phyloP scores from a whole-genome alignment of 2,888 invertebrate species.

The Lumbricus terrestris region DNA sequence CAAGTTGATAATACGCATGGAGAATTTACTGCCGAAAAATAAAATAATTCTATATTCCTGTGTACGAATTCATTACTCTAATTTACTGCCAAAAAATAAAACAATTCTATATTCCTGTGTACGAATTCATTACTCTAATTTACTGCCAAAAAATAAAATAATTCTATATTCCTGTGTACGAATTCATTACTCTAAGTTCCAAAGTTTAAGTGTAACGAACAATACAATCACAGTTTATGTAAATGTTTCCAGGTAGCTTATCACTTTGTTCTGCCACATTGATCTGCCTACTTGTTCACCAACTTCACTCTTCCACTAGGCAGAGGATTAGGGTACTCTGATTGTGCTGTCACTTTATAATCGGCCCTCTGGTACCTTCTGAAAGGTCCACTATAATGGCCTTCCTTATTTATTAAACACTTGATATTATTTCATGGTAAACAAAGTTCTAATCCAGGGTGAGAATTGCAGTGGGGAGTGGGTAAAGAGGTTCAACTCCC shows the following conservation, averaged over 20 bases:
- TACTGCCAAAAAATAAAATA: too few relatives aligned
- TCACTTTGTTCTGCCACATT: background rate
- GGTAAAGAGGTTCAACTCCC: too few relatives aligned
- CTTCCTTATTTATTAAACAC: too few relatives aligned
- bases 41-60: background rate
- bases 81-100: background rate
- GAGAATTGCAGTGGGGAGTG: too few relatives aligned
- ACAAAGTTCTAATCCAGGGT: too few relatives aligned
- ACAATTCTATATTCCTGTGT: background rate
- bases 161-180: too few relatives aligned
- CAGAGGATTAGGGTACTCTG: background rate
- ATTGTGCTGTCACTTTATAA: too few relatives aligned
- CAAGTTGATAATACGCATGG: too few relatives aligned
- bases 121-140: background rate
- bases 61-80: background rate
- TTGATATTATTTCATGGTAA: too few relatives aligned
- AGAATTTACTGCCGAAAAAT: background rate
- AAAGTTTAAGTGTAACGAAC: too few relatives aligned
- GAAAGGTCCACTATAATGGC: background rate
- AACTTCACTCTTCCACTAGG: background rate
- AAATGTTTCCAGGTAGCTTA: background rate
- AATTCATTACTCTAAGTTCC: background rate
- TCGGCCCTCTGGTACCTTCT: background rate
- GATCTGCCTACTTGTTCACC: background rate
- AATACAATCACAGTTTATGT: background rate